A percentile compares a stretch with the other conserved stretches of the same genome.
phyloP scores from a whole-genome alignment of 1,140 invertebrate species.

The Neodiprion pinetum region DNA sequence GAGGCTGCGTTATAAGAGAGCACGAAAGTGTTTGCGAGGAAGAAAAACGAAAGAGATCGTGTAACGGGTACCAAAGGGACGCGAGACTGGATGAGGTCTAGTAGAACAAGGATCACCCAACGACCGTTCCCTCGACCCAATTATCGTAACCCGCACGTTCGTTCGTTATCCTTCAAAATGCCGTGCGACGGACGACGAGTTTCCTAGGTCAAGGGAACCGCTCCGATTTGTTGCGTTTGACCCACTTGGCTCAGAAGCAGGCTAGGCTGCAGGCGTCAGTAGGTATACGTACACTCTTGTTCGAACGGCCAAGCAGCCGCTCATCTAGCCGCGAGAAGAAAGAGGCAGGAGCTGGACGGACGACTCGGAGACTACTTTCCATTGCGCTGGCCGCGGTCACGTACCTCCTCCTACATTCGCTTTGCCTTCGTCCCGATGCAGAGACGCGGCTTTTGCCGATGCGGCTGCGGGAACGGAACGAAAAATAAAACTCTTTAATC shows the following conservation, averaged over 20 bases:
- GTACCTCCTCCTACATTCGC: not conserved
- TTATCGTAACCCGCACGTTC: not conserved
- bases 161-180: conserved; percentile 7
- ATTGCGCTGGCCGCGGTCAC: not conserved
- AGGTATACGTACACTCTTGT: no score
- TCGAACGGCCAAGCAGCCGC: no score
- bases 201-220: conserved; percentile 6
- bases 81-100: not conserved
- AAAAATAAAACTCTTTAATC: conserved; percentile 4
- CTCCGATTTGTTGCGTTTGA: not conserved
- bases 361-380: not conserved
- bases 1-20: no score
- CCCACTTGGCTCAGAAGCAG: not conserved
- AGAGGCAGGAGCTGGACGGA: no score
- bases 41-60: not conserved
- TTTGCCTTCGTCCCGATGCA: no score
- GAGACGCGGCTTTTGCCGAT: not conserved
- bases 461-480: not conserved
- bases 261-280: no score
- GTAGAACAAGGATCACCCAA: no score
- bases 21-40: not conserved
- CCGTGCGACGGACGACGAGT: not conserved
- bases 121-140: not conserved
- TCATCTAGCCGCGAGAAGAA: no score
- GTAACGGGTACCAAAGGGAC: not conserved